Base-by-base conservation (phyloP, 1,140 invertebrate genomes). In the Bradysia coprophila region DNA sequence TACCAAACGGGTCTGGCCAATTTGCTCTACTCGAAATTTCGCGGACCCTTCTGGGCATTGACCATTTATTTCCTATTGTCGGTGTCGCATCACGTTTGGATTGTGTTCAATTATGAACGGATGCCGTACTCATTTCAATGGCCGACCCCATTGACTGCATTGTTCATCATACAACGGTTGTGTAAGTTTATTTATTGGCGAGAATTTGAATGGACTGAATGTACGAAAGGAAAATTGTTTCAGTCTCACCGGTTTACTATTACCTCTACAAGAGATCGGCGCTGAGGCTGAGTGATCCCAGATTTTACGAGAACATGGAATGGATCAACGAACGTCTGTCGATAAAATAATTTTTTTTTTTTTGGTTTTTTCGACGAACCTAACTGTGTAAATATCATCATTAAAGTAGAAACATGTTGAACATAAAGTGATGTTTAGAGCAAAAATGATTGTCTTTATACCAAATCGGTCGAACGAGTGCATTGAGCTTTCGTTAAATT, bases 221-320 rank as follows among this genome's bases (percentile, higher is more conserved):
- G 36, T 24, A 3, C 28, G 38, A 39, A 11, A 11, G 15, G 19
- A 40, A 19, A 20, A n/a, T n/a, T n/a, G n/a, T 62, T 66, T 33
- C 49, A 82, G 79, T 75, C 60, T 73, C 78, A 23, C 71, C 76
- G 13, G 65, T 77, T 40, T 81, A 81, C 57, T 83, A 81, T 57
- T 80, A 80, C 48, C 72, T 72, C 43, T 79, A 76, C 56, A 83
- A 82, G 56, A 66, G 75, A 47, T 73, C 78, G 21, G 72, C 74
- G 2, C 52, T 83, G 32, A 62, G 69, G 45, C 73, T 83, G 39
- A 73, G 72, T 46, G 78, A 83, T 61, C 79, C 77, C 6, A 66
- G 74, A 43, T 80, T 78, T 51, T 78, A 81, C 49, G 75, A 81
- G 56, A 72, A 75, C 48, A 69, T 78, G 4, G 71, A 72, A 46